Percentiles rank a stretch among this genome's conserved stretches.
Evolutionary conservation across 1,140 invertebrate species (phyloP).

Genomic region (Octopus bimaculoides): DNA sequence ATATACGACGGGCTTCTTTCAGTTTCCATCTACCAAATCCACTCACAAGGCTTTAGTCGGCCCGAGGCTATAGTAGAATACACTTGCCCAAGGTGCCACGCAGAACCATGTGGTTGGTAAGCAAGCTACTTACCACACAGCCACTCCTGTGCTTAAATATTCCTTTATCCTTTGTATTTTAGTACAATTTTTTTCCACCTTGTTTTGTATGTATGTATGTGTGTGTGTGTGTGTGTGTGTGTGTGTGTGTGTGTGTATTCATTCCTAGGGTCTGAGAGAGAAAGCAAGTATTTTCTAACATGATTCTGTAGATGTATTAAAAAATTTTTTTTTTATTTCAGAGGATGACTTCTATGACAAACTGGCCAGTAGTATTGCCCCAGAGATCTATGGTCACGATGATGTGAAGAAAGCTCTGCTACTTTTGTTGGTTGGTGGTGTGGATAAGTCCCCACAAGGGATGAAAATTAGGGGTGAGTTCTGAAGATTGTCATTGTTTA

Average conservation of each 20-base stretch:
- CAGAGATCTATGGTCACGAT: constrained; percentile 98
- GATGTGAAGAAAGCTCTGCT: constrained; percentile 98
- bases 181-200: not conserved
- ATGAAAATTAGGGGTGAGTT: constrained; percentile 75
- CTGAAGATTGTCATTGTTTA: not conserved
- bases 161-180: not conserved
- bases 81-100: too few species aligned
- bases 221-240: too few species aligned
- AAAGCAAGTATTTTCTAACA: not conserved
- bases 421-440: constrained; percentile 90
- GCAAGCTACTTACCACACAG: too few species aligned
- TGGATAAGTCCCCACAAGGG: constrained; percentile 79
- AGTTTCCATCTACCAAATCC: too few species aligned
- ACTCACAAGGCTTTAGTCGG: too few species aligned
- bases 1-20: too few species aligned
- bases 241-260: too few species aligned
- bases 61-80: too few species aligned
- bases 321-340: constrained; percentile 20
- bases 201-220: not conserved
- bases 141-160: too few species aligned
- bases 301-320: not conserved
- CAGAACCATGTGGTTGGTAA: too few species aligned
- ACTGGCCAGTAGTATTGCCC: constrained; percentile 89
- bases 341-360: constrained; percentile 91
- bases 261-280: too few species aligned